Evolutionary conservation across 2,888 invertebrate species (phyloP).

Genomic region (Polyommatus icarus): DNA sequence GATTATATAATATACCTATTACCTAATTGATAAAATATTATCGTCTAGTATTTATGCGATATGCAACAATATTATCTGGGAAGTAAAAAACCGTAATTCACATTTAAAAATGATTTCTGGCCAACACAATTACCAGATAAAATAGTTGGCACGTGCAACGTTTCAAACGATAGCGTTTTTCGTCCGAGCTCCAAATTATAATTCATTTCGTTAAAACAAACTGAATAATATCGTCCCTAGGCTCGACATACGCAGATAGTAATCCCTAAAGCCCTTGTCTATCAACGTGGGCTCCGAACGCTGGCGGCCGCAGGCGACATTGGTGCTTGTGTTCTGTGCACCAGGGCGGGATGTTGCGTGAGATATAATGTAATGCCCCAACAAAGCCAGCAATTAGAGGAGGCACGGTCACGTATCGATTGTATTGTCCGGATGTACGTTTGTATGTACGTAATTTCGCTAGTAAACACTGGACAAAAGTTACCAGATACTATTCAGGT

Average conservation of each 20-base stretch:
- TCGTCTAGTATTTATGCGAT: not conserved
- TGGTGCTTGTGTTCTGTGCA: not conserved
- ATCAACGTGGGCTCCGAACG: slow-evolving; percentile 20
- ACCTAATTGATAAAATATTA: not conserved
- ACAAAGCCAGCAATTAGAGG: slow-evolving; percentile 42
- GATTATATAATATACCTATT: not conserved
- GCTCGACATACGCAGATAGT: slow-evolving; percentile 30
- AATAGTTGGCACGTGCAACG: not conserved
- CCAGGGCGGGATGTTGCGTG: slow-evolving; percentile 14
- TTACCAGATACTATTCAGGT: not conserved
- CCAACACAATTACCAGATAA: slow-evolving; percentile 19
- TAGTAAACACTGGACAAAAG: slow-evolving; percentile 23
- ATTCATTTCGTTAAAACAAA: slow-evolving; percentile 32
- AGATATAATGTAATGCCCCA: slow-evolving; percentile 28
- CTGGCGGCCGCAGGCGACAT: slow-evolving; percentile 16
- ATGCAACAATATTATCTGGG: not conserved
- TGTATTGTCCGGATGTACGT: slow-evolving; percentile 49
- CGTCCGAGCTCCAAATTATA: slow-evolving; percentile 24
- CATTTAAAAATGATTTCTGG: not conserved
- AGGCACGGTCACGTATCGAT: slow-evolving; percentile 49
- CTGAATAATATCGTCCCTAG: slow-evolving; percentile 34
- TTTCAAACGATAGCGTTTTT: slow-evolving; percentile 14
- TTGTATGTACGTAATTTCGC: slow-evolving; percentile 20
- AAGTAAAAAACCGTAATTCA: not conserved
- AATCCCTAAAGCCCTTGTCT: slow-evolving; percentile 36